phyloP scores from a whole-genome alignment of 2,113 vertebrate species.

The Nannobrachium achirus region DNA sequence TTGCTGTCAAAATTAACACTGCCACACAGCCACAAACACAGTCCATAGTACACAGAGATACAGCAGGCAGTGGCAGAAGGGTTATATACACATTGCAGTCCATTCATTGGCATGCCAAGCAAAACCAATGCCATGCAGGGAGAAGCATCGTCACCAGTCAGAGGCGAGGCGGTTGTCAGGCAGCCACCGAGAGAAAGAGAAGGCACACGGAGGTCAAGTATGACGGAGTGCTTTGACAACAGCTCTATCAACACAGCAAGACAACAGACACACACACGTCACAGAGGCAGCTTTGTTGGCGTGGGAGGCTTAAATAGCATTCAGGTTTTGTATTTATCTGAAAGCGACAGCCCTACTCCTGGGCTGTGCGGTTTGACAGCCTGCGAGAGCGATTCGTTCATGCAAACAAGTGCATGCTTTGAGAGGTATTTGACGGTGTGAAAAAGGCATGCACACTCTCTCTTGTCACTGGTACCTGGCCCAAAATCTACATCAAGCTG shows the following conservation, averaged over 20 bases:
- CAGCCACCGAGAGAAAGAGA: slow-evolving; percentile 20
- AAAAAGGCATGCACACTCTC: slow-evolving; percentile 38
- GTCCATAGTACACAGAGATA: slow-evolving; percentile 18
- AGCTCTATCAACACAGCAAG: slow-evolving; percentile 46
- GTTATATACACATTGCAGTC: slow-evolving; percentile 31
- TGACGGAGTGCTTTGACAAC: slow-evolving; percentile 42
- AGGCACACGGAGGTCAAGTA: slow-evolving; percentile 16
- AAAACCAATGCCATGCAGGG: slow-evolving; percentile 48
- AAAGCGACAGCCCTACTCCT: neutral
- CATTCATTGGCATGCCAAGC: slow-evolving; percentile 57
- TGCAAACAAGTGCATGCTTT: slow-evolving; percentile 37
- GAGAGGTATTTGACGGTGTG: slow-evolving; percentile 15
- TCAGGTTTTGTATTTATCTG: slow-evolving; percentile 49
- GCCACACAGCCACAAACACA: neutral
- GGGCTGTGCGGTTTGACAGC: slow-evolving; percentile 28
- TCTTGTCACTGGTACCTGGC: slow-evolving; percentile 80
- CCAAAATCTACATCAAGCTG: slow-evolving; percentile 83
- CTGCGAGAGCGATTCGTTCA: slow-evolving; percentile 14
- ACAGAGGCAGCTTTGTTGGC: slow-evolving; percentile 44
- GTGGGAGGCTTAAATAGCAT: slow-evolving; percentile 48
- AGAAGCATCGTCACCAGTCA: slow-evolving; percentile 23
- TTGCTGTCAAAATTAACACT: no score
- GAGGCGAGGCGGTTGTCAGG: slow-evolving; percentile 3
- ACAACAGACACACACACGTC: slow-evolving; percentile 36
- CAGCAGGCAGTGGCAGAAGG: slow-evolving; percentile 37